These are phyloP conservation scores for Dilophus febrilis DNA, from an alignment of 2,888 invertebrate genomes.

Conservation along the genomic window DNA sequence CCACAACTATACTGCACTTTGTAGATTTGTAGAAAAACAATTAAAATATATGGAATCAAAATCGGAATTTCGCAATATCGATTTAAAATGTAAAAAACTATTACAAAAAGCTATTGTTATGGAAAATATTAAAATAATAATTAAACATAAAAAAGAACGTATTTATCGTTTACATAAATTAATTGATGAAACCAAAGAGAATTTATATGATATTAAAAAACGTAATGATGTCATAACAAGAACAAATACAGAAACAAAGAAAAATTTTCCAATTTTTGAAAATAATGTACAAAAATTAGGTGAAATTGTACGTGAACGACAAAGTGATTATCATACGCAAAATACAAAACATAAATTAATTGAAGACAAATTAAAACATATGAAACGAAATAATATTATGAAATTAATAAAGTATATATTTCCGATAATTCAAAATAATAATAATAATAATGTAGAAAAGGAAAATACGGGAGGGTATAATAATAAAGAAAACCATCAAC, in stretches of 20 bases:
- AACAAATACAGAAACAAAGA: conserved; percentile 30
- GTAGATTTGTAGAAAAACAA: conserved; percentile 45
- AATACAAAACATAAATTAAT: conserved; percentile 33
- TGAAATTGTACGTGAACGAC: conserved; percentile 35
- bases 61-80: conserved; percentile 16
- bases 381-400: conserved; percentile 37
- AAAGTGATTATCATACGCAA: conserved; percentile 33
- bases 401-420: conserved; percentile 52
- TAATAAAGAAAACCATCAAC: too few relatives aligned
- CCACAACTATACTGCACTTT: conserved; percentile 12
- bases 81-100: conserved; percentile 21
- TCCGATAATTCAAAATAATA: conserved; percentile 34
- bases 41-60: conserved; percentile 39
- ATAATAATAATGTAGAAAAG: too few relatives aligned
- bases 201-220: conserved; percentile 16
- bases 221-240: conserved; percentile 23
- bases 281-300: conserved; percentile 43
- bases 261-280: conserved; percentile 41
- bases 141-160: conserved; percentile 40
- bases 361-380: conserved; percentile 38
- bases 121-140: conserved; percentile 36
- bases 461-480: too few relatives aligned
- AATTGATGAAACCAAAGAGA: conserved; percentile 36
- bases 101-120: conserved; percentile 31
- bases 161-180: conserved; percentile 37